Conservation (phyloP, 2,797 vertebrate genomes). For the Sebastes flavidus region DNA sequence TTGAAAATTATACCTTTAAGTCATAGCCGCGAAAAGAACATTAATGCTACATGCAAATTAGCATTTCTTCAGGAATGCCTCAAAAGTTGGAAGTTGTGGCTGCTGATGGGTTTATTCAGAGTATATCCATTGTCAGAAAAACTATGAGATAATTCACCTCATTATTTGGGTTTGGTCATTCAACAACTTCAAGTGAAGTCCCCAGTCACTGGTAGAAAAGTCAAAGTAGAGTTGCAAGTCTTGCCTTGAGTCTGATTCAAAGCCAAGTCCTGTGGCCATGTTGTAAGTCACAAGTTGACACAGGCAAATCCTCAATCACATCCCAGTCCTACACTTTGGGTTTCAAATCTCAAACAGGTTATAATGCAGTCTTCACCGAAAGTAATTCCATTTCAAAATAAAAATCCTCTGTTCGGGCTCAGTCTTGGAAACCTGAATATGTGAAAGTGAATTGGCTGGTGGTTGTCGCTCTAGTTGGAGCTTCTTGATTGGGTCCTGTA, state of each 20-base stretch:
- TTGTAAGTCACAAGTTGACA: background rate
- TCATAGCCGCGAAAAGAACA: background rate
- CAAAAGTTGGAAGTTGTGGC: background rate
- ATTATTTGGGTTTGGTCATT: background rate
- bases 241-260: background rate
- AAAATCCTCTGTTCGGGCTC: background rate
- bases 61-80: background rate
- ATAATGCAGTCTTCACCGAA: background rate
- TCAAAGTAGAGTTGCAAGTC: background rate
- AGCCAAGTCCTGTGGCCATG: background rate
- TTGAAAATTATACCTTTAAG: background rate
- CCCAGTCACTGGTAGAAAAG: background rate
- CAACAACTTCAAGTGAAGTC: background rate
- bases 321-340: background rate
- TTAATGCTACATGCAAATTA: background rate
- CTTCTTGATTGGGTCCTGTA: background rate
- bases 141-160: background rate
- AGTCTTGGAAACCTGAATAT: background rate
- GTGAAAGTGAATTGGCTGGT: background rate
- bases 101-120: background rate
- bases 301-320: background rate
- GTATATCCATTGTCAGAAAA: background rate
- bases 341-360: background rate
- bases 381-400: background rate
- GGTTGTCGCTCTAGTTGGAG: background rate